phyloP scores from a whole-genome alignment of 2,888 invertebrate genomes.

The Drosophila anceps region DNA sequence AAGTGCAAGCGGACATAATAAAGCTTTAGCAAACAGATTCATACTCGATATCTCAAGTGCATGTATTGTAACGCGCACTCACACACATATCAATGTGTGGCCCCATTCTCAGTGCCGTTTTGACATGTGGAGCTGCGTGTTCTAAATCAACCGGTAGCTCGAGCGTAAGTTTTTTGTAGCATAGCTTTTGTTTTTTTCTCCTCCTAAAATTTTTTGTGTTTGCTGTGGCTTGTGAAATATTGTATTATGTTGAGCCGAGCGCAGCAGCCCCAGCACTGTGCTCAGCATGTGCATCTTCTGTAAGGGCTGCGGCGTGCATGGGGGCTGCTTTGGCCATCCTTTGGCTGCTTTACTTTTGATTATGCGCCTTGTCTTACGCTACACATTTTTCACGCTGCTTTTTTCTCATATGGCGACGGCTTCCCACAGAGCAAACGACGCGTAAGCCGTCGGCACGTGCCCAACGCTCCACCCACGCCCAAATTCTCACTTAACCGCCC shows the following conservation, averaged over 20 bases:
- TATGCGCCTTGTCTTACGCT: constrained; percentile 71
- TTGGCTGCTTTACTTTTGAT: constrained; percentile 66
- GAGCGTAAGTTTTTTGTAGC: constrained; percentile 57
- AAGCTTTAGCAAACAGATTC: constrained; percentile 38
- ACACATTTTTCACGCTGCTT: constrained; percentile 66
- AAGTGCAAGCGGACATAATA: constrained; percentile 37
- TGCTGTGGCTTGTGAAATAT: constrained; percentile 14
- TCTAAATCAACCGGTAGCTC: constrained; percentile 64
- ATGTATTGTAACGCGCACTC: constrained; percentile 17
- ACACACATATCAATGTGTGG: constrained; percentile 3
- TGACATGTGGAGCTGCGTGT: constrained; percentile 38
- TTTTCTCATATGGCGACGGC: constrained; percentile 42
- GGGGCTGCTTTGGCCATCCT: constrained; percentile 11
- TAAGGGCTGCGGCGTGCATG: neutral
- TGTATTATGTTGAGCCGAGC: constrained; percentile 22
- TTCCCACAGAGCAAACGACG: constrained; percentile 45
- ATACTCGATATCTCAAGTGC: constrained; percentile 65
- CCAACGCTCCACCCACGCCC: constrained; percentile 13
- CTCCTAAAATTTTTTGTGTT: neutral
- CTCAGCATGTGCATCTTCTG: constrained; percentile 11
- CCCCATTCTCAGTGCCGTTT: constrained; percentile 11
- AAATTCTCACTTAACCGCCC: constrained; percentile 19
- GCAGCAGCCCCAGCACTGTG: constrained; percentile 18
- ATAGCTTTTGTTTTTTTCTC: constrained; percentile 45
- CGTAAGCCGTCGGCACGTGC: constrained; percentile 70